phyloP scores from a whole-genome alignment of 2,888 invertebrate species.

The Agonopterix alstromeriana region DNA sequence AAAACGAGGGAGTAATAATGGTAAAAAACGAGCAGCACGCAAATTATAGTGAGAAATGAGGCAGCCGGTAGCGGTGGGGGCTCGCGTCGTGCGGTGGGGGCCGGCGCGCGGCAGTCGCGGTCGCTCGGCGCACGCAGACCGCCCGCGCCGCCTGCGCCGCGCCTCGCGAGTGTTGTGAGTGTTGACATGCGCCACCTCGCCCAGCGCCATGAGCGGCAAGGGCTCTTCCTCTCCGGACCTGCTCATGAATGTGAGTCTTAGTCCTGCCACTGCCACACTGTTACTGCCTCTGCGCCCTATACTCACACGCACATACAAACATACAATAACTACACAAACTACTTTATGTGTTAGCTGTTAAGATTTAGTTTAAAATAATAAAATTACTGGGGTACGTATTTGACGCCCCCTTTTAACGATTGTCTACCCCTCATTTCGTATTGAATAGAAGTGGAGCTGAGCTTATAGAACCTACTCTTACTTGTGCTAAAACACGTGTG shows the following conservation, averaged over 20 bases:
- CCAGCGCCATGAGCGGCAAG: conserved; percentile 68
- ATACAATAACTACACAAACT: no score
- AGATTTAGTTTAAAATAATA: no score
- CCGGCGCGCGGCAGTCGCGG: conserved; percentile 57
- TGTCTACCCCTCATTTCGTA: no score
- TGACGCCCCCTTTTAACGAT: no score
- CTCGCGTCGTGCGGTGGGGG: conserved; percentile 52
- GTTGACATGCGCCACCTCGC: conserved; percentile 59
- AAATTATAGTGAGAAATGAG: conserved; percentile 78
- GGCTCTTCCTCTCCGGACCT: conserved; percentile 71
- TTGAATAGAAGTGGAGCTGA: no score
- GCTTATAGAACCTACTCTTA: no score
- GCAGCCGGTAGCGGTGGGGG: conserved; percentile 77
- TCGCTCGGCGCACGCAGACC: conserved; percentile 63
- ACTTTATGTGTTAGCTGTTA: no score
- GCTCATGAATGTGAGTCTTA: conserved; percentile 75
- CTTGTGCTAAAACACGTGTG: no score
- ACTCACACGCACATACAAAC: no score
- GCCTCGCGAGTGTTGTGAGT: conserved; percentile 64
- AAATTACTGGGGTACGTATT: no score
- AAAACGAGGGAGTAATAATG: conserved; percentile 77
- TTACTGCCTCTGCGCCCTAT: conserved; percentile 5
- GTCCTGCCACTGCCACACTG: conserved; percentile 13
- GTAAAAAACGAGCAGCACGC: conserved; percentile 76
- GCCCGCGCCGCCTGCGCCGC: conserved; percentile 54